phyloP scores from a whole-genome alignment of 2,888 invertebrate genomes.

The Mechanitis mazaeus region DNA sequence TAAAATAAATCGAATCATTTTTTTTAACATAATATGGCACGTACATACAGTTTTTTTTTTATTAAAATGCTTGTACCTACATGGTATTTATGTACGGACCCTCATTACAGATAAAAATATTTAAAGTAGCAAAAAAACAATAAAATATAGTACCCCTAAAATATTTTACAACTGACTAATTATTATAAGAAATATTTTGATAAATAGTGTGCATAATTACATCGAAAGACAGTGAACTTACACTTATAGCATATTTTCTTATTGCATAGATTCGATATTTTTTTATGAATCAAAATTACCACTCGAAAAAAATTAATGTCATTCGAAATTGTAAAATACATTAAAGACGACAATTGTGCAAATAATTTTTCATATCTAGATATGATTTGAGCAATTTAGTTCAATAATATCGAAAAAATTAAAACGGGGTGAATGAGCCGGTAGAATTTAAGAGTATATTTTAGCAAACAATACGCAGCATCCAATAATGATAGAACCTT shows the following conservation, averaged over 20 bases:
- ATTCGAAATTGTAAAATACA: neutral
- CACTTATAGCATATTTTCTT: conserved; percentile 22
- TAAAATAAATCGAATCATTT: too few relatives aligned
- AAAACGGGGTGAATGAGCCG: too few relatives aligned
- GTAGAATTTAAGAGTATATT: neutral
- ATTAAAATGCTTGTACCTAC: conserved; percentile 30
- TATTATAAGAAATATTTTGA: conserved; percentile 52
- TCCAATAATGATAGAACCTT: conserved; percentile 24
- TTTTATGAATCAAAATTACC: neutral
- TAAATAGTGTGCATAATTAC: conserved; percentile 70
- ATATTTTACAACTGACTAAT: conserved; percentile 46
- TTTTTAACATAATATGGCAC: conserved; percentile 38
- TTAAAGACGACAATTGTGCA: neutral
- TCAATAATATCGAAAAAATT: neutral
- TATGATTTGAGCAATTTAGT: conserved; percentile 19
- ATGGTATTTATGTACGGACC: conserved; percentile 36
- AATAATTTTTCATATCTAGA: conserved; percentile 9
- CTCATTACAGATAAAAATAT: conserved; percentile 20
- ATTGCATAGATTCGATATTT: conserved; percentile 18
- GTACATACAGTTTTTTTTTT: conserved; percentile 27
- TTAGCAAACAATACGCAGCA: conserved; percentile 21
- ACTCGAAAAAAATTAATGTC: conserved; percentile 1
- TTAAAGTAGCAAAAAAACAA: conserved; percentile 22
- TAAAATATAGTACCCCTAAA: conserved; percentile 36
- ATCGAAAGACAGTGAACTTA: conserved; percentile 39